These are phyloP conservation scores for Syncerus caffer DNA, from an alignment of 2,797 vertebrate species.

Conservation along the genomic window DNA sequence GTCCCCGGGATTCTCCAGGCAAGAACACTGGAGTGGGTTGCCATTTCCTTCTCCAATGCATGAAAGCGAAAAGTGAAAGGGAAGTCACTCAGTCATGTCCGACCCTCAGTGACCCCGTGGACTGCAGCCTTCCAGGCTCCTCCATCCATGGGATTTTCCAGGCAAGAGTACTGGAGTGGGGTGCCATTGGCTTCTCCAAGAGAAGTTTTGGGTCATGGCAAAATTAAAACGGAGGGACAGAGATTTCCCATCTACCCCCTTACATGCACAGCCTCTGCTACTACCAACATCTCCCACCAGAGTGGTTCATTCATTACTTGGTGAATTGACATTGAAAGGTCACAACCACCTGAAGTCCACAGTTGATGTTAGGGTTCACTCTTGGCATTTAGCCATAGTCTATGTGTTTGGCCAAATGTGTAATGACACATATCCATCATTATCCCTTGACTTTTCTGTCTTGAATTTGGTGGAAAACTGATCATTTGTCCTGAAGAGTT, in stretches of 20 bases:
- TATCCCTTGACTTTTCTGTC: not conserved
- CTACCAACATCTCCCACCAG: not conserved
- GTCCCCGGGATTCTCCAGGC: too few species aligned
- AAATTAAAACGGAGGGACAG: not conserved
- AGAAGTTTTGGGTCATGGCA: not conserved
- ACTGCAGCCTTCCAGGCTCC: too few species aligned
- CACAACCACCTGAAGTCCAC: not conserved
- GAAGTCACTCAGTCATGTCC: too few species aligned
- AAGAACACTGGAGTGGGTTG: too few species aligned
- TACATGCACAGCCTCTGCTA: not conserved
- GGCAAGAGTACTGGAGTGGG: too few species aligned
- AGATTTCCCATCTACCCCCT: not conserved
- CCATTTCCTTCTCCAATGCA: too few species aligned
- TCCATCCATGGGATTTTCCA: too few species aligned
- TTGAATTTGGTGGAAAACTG: not conserved
- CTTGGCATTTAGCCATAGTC: not conserved
- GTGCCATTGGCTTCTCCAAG: too few species aligned
- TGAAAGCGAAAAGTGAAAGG: too few species aligned
- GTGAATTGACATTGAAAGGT: not conserved
- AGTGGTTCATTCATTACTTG: not conserved
- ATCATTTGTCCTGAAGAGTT: not conserved
- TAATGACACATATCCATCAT: not conserved
- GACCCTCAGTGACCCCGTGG: too few species aligned
- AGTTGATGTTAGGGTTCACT: not conserved
- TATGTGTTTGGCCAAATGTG: not conserved